Percentiles rank a stretch among this genome's conserved stretches.
Conservation (phyloP, 2,113 vertebrate species). For the Phycodurus eques region DNA sequence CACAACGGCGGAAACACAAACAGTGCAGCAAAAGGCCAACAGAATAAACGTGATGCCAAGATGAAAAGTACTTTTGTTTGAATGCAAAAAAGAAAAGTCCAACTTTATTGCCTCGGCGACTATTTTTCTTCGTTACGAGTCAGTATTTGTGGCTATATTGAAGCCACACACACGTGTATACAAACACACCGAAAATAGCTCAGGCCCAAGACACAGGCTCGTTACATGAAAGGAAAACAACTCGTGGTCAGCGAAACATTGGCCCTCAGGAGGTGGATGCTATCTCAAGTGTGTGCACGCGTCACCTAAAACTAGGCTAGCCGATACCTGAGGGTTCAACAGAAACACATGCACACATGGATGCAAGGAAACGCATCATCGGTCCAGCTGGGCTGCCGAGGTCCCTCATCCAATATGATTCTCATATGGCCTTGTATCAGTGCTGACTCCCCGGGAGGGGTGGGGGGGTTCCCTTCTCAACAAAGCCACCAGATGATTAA, state of each 20-base stretch:
- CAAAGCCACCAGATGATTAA: background rate
- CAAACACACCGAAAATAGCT: constrained; percentile 16
- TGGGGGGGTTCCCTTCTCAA: background rate
- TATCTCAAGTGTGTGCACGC: constrained; percentile 26
- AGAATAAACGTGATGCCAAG: background rate
- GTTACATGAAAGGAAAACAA: constrained; percentile 51
- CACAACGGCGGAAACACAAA: constrained; percentile 14
- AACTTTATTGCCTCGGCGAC: background rate
- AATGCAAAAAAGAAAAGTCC: background rate
- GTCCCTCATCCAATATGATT: background rate
- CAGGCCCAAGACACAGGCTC: constrained; percentile 10
- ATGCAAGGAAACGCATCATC: constrained; percentile 11
- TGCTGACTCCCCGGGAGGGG: background rate
- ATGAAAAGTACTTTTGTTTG: background rate
- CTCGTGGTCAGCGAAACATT: constrained; percentile 65
- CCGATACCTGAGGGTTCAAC: constrained; percentile 47
- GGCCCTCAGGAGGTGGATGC: constrained; percentile 48
- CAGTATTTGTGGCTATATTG: background rate
- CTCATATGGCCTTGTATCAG: constrained; percentile 16
- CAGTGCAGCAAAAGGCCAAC: background rate
- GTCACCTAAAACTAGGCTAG: constrained; percentile 61
- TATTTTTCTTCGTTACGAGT: background rate
- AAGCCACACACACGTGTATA: constrained; percentile 9
- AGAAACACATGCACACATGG: constrained; percentile 12
- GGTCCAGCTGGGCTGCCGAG: constrained; percentile 13